Evolutionary conservation across 1,140 invertebrate genomes (phyloP), one percentile per base, ranked within the genome.

Genomic region (Onthophagus taurus): DNA sequence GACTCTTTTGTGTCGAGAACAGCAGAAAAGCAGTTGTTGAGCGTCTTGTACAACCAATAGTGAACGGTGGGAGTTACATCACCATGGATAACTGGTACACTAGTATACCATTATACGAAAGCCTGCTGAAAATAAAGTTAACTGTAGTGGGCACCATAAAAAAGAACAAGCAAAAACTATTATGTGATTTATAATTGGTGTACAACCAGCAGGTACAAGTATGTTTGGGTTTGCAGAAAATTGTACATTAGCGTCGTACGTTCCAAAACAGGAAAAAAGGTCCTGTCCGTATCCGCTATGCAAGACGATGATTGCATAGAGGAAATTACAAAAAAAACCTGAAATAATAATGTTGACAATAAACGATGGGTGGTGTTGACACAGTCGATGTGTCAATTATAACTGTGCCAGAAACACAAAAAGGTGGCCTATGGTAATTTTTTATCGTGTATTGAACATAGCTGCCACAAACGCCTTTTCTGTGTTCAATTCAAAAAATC

Each of bases 11-110:
- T 4, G 24, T 54, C 14, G 55, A 55, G 20, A 65, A 66, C 39
- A 52, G 17, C 21, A 14, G 35, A 4, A 12, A 8, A 7, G 26
- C 37, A 43, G 45, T 51, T 41, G 42, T 53, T 17, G 13, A 46
- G 17, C 19, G 49, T 7, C 13, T 50, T 24, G 18, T 21, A 8
- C 13, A 30, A 23, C 49, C 46, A 6, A 44, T 51, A 19, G 20
- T 48, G 16, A 53, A 54, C 18, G 54, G 60, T 21, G 57, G 54
- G 4, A 37, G 61, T 41, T 66, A 68, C 47, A 45, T 67, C 5
- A 67, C 62, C 3, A 51, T 56, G 18, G 64, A 66, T 44, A 67
- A 65, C 47, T 67, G 52, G 47, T 67, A 59, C 47, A 57, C 55
- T 6, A 52, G 48, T 6, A 45, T 64, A 20, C 55, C 59, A 13